Evolutionary conservation across 1,140 invertebrate species (phyloP).

Genomic region (Camponotus vicinus): DNA sequence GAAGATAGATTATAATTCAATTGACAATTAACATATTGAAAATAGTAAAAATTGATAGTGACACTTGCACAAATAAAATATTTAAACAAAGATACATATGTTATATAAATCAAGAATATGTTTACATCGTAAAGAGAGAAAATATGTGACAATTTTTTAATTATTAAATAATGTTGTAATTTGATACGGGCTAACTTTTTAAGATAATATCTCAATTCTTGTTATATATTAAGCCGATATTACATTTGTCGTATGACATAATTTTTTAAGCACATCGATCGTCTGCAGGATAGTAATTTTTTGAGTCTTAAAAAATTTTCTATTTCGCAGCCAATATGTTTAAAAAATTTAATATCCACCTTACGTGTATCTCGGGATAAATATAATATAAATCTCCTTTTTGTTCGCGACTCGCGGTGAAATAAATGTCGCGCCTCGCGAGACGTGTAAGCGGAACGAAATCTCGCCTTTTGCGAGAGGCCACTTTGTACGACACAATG

Average conservation of each 20-base stretch:
- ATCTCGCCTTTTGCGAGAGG: conserved; percentile 16
- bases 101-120: too few relatives aligned
- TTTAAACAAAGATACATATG: background rate
- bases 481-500: background rate
- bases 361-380: background rate
- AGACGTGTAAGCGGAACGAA: background rate
- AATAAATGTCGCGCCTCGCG: background rate
- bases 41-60: background rate
- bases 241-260: too few relatives aligned
- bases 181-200: background rate
- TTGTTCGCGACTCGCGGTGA: background rate
- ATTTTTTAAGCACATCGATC: too few relatives aligned
- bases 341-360: too few relatives aligned
- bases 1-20: background rate
- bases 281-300: too few relatives aligned
- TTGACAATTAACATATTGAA: background rate
- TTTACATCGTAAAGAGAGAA: background rate
- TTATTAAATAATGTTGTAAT: background rate
- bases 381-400: background rate
- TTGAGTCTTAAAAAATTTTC: too few relatives aligned
- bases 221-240: too few relatives aligned
- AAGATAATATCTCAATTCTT: conserved; percentile 1
- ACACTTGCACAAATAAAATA: background rate
- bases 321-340: too few relatives aligned
- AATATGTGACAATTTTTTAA: background rate